Evolutionary conservation across 2,888 invertebrate genomes (phyloP).

Genomic region (Temnothorax rugatulus): DNA sequence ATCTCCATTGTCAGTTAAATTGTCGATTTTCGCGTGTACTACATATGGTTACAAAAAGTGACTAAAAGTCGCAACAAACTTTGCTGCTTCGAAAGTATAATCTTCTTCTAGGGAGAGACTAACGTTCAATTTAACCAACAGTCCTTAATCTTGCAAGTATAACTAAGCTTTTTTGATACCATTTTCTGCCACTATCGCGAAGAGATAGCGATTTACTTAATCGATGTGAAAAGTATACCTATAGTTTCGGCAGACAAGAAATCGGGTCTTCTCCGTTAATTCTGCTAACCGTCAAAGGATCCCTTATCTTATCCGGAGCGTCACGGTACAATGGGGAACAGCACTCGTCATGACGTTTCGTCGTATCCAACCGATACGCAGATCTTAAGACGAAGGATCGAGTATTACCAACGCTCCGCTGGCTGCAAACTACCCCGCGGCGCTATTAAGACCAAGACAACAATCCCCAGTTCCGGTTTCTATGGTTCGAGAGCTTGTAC

Average conservation of each 20-base stretch:
- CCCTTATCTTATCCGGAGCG: conserved; percentile 24
- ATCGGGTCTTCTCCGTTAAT: background rate
- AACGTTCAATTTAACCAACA: conserved; percentile 7
- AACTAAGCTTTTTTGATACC: background rate
- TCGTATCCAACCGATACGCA: conserved; percentile 37
- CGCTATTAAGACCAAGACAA: conserved; percentile 60
- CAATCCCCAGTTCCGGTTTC: conserved; percentile 61
- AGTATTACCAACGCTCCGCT: conserved; percentile 19
- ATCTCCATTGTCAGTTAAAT: conserved; percentile 3
- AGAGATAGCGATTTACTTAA: conserved; percentile 1
- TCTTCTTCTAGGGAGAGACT: background rate
- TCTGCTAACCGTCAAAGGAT: background rate
- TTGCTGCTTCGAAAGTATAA: background rate
- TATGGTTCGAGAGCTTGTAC: conserved; percentile 50
- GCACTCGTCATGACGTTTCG: conserved; percentile 2
- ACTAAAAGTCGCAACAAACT: conserved; percentile 2
- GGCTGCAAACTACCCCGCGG: conserved; percentile 44
- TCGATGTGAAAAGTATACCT: background rate
- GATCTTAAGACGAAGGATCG: conserved; percentile 39
- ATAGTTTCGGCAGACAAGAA: background rate
- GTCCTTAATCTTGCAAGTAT: background rate
- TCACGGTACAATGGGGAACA: conserved; percentile 5
- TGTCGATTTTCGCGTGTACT: background rate
- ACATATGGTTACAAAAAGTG: background rate
- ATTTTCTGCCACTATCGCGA: background rate